These are phyloP conservation scores for Cisticola juncidis DNA, from an alignment of 2,113 vertebrate genomes.

Conservation along the genomic window DNA sequence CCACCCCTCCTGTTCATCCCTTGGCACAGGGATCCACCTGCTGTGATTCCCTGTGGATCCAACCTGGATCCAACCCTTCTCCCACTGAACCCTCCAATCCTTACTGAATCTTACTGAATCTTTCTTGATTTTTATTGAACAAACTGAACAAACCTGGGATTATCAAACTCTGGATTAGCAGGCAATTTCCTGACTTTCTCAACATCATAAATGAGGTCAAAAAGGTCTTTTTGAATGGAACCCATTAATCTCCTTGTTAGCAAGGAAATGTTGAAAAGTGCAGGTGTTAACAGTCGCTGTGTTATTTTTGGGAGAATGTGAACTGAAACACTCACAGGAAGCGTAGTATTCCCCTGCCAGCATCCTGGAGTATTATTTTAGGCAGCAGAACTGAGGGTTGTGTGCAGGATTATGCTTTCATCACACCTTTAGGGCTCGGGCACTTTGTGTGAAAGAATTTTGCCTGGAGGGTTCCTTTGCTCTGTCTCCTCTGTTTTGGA, in stretches of 20 bases:
- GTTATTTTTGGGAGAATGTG: constrained; percentile 82
- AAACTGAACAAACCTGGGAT: constrained; percentile 56
- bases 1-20: neutral
- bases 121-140: no score
- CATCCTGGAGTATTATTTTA: constrained; percentile 82
- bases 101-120: no score
- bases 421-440: constrained; percentile 74
- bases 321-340: constrained; percentile 80
- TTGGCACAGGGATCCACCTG: neutral
- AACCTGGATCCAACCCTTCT: neutral
- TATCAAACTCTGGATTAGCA: constrained; percentile 72
- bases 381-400: constrained; percentile 76
- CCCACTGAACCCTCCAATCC: accelerated
- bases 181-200: constrained; percentile 75
- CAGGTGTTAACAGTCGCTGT: constrained; percentile 80
- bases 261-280: constrained; percentile 72
- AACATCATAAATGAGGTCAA: constrained; percentile 75
- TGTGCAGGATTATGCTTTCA: constrained; percentile 72
- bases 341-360: constrained; percentile 74
- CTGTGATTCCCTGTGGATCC: neutral
- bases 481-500: neutral
- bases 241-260: constrained; percentile 78
- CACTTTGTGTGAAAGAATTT: constrained; percentile 54
- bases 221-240: constrained; percentile 72
- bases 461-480: constrained; percentile 36